Base-by-base conservation (phyloP, 2,113 vertebrate genomes). In the Entomyzon cyanotis region DNA sequence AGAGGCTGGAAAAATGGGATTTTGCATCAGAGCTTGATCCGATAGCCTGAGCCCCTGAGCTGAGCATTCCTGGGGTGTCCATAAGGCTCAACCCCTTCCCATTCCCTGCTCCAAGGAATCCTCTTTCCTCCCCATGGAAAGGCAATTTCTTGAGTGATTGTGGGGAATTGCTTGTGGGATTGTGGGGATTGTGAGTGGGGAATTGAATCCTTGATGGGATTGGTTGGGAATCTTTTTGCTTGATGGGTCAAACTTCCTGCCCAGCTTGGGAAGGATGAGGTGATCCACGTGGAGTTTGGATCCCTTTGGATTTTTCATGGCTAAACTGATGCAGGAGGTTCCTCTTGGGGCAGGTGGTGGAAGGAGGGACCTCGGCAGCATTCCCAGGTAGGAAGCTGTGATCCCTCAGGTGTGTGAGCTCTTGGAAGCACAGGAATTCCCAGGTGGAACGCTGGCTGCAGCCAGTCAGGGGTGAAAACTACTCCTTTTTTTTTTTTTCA, bases 1-100 rank as follows among this genome's bases (percentile, higher is more conserved):
- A 39, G 16, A 1, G 2, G 28, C 3, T 0, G 0, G 42, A 6
- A 77, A n/a, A 60, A 47, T 1, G n/a, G 53, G 18, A 25, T 2
- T 82, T 78, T 62, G 33, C 37, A 28, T 55, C 25, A 64, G 63
- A 83, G 22, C 7, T 1, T 7, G 67, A 44, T 46, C 41, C 35
- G 39, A 17, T 39, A 91, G 20, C 75, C 75, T 28, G 53, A 64
- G 53, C n/a, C 21, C 14, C n/a, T 10, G 27, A 78, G 37, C 27
- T 84, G 8, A 44, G 49, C 52, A 2, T 33, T 64, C 16, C 10
- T 20, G 25, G 47, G 1, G 0, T 9, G 14, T 30, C 82, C 41
- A 2, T 15, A 65, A 16, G 50, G 33, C 25, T 37, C 75, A 52
- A 0, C 14, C 13, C 50, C 75, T 11, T 25, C 74, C 35, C 41